Base-by-base conservation (phyloP, 2,113 vertebrate species). In the Falcunculus frontatus region DNA sequence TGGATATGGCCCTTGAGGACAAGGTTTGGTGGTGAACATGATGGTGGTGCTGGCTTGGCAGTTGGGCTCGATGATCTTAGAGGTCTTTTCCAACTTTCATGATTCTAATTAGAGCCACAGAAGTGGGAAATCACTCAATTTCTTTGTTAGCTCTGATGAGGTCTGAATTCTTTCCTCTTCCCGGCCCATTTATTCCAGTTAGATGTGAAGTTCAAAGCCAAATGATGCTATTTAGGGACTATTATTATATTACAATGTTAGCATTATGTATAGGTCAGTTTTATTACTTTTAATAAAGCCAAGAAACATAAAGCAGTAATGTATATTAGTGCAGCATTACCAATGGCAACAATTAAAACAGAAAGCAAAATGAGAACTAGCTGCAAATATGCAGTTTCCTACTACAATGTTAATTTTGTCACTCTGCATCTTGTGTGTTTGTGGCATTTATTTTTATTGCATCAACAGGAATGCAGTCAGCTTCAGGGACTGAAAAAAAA, bases 261-360 rank as follows among this genome's bases (percentile, higher is more conserved):
- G 22, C 7, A 0, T 83, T 95, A 81, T 49, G 44, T 84, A 59
- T 94, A 81, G 94, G 92, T 95, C 86, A 82, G 42, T 91, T 96
- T 91, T 93, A 92, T 80, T 69, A 85, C 72, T 82, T 96, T 93
- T 91, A 88, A 93, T 91, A 93, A 91, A 84, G 26, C 46, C 56
- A 75, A 77, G 89, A 88, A 72, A 77, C 77, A 76, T 37, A 89
- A 93, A 79, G 32, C 67, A 75, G 41, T 46, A 74, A 77, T 20
- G 52, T 67, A 44, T 74, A 68, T 80, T 78, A 93, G n/a, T 29
- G 55, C 39, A 76, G 16, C 57, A 62, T 57, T 93, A 79, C 49
- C 84, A 41, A 13, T 41, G 90, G n/a, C 57, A 79, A 37, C 89
- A 85, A 95, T 89, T 89, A 95, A 88, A 94, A 80, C 37, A 86